Percentiles rank a stretch among this genome's conserved stretches.
phyloP scores from a whole-genome alignment of 2,113 vertebrate genomes.

The Motacilla alba region DNA sequence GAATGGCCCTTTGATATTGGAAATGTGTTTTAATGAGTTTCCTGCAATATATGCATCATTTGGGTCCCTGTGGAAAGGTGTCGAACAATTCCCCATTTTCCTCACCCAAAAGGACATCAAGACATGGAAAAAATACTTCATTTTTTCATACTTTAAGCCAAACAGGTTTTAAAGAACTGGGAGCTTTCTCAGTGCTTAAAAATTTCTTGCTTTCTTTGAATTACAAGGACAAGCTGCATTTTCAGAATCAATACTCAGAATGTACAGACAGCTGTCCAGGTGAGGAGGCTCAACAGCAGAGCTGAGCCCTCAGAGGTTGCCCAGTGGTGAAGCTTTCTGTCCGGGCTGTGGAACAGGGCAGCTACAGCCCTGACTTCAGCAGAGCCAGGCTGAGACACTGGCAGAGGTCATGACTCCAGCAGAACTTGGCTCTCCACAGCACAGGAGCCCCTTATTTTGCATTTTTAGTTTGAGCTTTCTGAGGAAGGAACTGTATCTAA shows the following conservation, averaged over 20 bases:
- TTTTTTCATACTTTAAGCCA: not conserved
- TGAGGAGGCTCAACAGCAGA: not conserved
- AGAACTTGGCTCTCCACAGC: not conserved
- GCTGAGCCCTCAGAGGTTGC: not conserved
- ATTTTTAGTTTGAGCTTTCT: not conserved
- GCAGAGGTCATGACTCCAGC: not conserved
- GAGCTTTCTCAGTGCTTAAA: not conserved
- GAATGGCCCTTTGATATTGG: not conserved
- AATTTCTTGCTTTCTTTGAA: not conserved
- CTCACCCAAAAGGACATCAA: not conserved
- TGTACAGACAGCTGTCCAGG: not conserved
- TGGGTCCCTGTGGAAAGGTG: not conserved
- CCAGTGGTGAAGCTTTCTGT: not conserved
- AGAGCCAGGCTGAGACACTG: not conserved
- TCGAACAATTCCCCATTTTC: not conserved
- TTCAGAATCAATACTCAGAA: not conserved
- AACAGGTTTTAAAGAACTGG: not conserved
- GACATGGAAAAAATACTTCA: not conserved
- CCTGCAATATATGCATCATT: not conserved
- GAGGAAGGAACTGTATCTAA: not conserved
- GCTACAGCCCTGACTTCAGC: not conserved
- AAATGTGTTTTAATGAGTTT: slow-evolving; percentile 10
- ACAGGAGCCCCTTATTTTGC: not conserved
- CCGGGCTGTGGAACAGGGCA: not conserved
- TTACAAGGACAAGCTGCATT: not conserved